These are phyloP conservation scores for Micropoecilia bifurca DNA, from an alignment of 2,797 vertebrate species.

Conservation along the genomic window DNA sequence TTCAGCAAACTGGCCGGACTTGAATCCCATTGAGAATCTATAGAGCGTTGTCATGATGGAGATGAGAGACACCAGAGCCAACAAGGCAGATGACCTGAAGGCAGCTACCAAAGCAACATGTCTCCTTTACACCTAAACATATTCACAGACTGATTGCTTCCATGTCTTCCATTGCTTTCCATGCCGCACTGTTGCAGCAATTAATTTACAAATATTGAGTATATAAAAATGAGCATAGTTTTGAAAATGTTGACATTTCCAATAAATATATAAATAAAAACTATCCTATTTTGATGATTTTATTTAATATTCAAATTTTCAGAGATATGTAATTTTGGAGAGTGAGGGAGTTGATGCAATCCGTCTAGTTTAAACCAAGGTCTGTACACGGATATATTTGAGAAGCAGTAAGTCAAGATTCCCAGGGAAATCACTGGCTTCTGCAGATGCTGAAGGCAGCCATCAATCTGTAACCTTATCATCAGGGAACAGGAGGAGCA, in stretches of 20 bases:
- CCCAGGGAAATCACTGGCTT: conserved; percentile 67
- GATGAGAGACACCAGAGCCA: background rate
- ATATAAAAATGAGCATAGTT: background rate
- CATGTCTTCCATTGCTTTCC: too few species aligned
- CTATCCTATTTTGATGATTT: background rate
- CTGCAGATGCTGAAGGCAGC: conserved; percentile 67
- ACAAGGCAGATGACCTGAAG: background rate
- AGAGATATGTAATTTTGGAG: background rate
- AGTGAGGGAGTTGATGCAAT: background rate
- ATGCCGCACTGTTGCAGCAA: background rate
- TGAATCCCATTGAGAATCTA: background rate
- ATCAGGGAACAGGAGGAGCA: conserved; percentile 65
- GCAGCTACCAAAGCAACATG: background rate
- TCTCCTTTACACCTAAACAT: background rate
- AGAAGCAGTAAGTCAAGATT: conserved; percentile 74
- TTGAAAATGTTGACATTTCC: background rate
- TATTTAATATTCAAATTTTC: background rate
- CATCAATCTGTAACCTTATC: conserved; percentile 83
- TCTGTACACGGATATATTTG: conserved; percentile 38
- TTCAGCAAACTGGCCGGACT: background rate
- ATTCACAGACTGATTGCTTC: background rate
- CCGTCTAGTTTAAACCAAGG: background rate
- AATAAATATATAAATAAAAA: background rate
- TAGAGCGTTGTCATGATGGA: background rate
- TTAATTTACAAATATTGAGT: background rate